Base-by-base conservation (phyloP, 2,888 invertebrate species). In the Stramonita haemastoma region DNA sequence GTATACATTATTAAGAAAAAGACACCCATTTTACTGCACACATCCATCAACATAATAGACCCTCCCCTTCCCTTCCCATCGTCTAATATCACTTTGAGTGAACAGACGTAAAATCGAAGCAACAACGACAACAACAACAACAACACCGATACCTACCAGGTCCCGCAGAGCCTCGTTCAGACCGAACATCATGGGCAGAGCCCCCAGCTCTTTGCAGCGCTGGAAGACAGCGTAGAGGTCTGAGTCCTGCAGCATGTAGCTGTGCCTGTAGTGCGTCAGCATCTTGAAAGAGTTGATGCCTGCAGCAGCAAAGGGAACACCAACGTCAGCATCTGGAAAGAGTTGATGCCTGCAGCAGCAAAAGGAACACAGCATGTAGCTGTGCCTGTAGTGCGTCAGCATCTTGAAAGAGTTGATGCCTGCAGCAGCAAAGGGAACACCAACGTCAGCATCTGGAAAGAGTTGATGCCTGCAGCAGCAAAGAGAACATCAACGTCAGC, bases 271-370 rank as follows among this genome's bases (percentile, higher is more conserved):
- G 0, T 99, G 99, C 98, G 99, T 98, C 96, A 99, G 99, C 97
- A 98, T 98, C 97, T 99, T 99, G 97, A 99, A 99, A 0, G 99
- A 99, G 96, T 99, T 99, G 87, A 99, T 97, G 17, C 99, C 99
- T 96, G 93, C 81, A 94, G 92, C 56, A 93, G 92, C 66, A 86
- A 90, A 85, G 56, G 70, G 32, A 13, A 77, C 8, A 22, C 70
- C 22, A 70, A 4, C 29, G 77, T 29, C 6, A 77, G 29, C 8
- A 0, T 32, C 13, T n/a, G 4, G 11, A 11, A 77, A n/a, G 13
- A 8, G 13, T 13, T 29, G 13, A 8, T 29, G 2, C 0, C 8
- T 77, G 29, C 13, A 22, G 32, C 8, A 11, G 17, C 1, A 32
- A 8, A n/a, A 13, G 6, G 77, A 22, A 0, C 8, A 8, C 89